A percentile compares a stretch with the other conserved stretches of the same genome.
Evolutionary conservation across 2,797 vertebrate genomes (phyloP).

Genomic region (Amblyopsis hoosieri): DNA sequence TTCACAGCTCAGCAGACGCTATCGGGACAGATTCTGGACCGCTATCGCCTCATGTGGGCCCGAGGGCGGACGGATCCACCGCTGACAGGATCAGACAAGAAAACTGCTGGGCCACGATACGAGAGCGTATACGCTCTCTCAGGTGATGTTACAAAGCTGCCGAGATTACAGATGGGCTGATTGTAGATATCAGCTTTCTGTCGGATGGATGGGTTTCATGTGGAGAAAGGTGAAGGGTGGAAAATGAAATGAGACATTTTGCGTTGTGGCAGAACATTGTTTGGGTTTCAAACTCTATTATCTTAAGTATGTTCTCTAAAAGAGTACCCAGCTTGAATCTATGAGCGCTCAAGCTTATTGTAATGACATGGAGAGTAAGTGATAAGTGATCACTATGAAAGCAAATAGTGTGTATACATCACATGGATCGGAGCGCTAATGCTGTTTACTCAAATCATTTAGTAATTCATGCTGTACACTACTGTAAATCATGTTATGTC

Average conservation of each 20-base stretch:
- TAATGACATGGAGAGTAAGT: too few species aligned
- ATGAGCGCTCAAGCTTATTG: too few species aligned
- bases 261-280: conserved; percentile 37
- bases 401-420: too few species aligned
- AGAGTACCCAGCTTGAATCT: too few species aligned
- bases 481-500: too few species aligned
- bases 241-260: conserved; percentile 22
- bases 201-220: conserved; percentile 34
- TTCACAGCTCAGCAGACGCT: conserved; percentile 76
- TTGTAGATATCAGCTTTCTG: conserved; percentile 47
- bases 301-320: conserved; percentile 19
- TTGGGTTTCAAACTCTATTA: conserved; percentile 31
- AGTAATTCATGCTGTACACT: too few species aligned
- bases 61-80: conserved; percentile 52
- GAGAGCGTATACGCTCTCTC: conserved; percentile 25
- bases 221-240: neutral
- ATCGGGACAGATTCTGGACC: conserved; percentile 58
- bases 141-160: conserved; percentile 59
- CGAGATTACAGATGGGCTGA: conserved; percentile 52
- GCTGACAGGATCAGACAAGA: conserved; percentile 57
- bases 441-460: too few species aligned
- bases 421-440: too few species aligned
- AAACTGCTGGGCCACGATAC: conserved; percentile 22
- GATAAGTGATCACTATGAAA: too few species aligned
- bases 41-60: conserved; percentile 62